These are phyloP conservation scores for Cirrhinus molitorella DNA, from an alignment of 2,797 vertebrate genomes.

Conservation along the genomic window DNA sequence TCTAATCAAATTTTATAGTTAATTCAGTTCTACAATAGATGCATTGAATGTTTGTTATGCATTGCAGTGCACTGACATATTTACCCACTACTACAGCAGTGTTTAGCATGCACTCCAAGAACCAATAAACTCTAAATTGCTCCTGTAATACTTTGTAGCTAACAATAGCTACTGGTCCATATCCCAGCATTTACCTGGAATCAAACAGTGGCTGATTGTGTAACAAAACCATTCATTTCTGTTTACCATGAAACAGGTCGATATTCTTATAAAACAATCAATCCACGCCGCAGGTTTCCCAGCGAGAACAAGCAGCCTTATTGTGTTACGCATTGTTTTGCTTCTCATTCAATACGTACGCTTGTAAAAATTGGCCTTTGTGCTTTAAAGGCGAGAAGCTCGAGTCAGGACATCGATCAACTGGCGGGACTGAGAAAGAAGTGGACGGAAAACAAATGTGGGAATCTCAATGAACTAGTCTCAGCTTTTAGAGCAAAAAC, in stretches of 20 bases:
- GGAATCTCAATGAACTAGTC: neutral
- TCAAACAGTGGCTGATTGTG: neutral
- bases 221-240: conserved; percentile 33
- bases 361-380: neutral
- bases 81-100: neutral
- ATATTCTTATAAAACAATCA: conserved; percentile 24
- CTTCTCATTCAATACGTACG: neutral
- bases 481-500: neutral
- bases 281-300: conserved; percentile 5
- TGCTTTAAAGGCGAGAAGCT: neutral
- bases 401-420: neutral
- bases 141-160: conserved; percentile 14
- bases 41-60: neutral
- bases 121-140: neutral
- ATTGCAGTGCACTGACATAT: neutral
- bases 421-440: neutral
- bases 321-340: conserved; percentile 1
- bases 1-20: neutral
- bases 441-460: neutral
- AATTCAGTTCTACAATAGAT: neutral
- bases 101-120: neutral
- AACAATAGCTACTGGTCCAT: conserved; percentile 28
- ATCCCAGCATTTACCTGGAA: conserved; percentile 1
- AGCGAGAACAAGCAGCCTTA: conserved; percentile 4
- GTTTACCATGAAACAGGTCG: neutral